Percentiles rank a stretch among this genome's conserved stretches.
phyloP scores from a whole-genome alignment of 2,888 invertebrate genomes.

The Limnephilus lunatus region DNA sequence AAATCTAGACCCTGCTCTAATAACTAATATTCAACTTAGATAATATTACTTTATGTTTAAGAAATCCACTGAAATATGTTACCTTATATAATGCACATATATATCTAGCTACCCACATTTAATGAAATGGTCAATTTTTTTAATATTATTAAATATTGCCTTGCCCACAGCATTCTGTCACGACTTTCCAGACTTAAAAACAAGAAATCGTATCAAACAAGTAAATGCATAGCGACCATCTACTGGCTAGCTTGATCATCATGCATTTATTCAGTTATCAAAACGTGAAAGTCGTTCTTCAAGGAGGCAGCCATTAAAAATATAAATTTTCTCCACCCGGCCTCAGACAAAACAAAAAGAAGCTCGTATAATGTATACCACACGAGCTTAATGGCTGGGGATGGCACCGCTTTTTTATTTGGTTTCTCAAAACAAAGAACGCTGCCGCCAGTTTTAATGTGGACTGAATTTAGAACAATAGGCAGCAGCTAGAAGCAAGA shows the following conservation, averaged over 20 bases:
- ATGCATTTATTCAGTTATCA: conserved; percentile 13
- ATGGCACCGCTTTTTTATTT: conserved; percentile 26
- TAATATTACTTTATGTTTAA: no score
- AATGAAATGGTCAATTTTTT: background rate
- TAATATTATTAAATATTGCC: background rate
- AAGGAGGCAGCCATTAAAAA: conserved; percentile 3
- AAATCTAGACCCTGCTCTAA: no score
- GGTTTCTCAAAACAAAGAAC: conserved; percentile 23
- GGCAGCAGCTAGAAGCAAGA: conserved; percentile 2
- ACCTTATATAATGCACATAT: no score
- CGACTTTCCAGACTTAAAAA: background rate
- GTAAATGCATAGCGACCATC: background rate
- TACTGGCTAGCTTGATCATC: background rate
- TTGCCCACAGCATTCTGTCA: no score
- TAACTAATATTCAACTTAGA: no score
- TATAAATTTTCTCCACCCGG: background rate
- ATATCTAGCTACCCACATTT: no score
- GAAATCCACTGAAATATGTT: no score
- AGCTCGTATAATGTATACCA: background rate
- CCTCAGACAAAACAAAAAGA: conserved; percentile 29
- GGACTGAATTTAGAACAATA: conserved; percentile 59
- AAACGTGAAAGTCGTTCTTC: conserved; percentile 1
- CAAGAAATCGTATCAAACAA: background rate
- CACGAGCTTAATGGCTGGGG: conserved; percentile 8
- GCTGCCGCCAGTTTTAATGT: conserved; percentile 25